Conservation (phyloP, 2,888 invertebrate species). For the Yponomeuta malinellus region DNA sequence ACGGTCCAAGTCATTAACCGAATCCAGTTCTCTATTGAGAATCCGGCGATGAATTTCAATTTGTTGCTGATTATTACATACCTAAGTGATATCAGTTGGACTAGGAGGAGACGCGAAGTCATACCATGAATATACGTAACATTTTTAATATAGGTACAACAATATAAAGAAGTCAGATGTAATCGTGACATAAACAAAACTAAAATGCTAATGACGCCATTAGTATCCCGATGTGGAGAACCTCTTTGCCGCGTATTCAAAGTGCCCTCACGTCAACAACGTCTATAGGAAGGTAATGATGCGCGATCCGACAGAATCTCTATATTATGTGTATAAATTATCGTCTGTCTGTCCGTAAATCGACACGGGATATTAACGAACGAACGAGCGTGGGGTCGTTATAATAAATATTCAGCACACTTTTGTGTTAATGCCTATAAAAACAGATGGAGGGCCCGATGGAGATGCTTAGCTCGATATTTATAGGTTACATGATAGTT, state of each 20-base stretch:
- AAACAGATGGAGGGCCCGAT: constrained; percentile 32
- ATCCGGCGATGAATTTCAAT: no score
- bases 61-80: no score
- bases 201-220: constrained; percentile 13
- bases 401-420: constrained; percentile 54
- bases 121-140: no score
- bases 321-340: constrained; percentile 20
- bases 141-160: neutral
- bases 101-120: no score
- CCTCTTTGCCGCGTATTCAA: constrained; percentile 28
- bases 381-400: constrained; percentile 28
- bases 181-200: neutral
- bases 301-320: constrained; percentile 28
- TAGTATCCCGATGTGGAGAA: constrained; percentile 15
- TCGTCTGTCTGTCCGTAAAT: constrained; percentile 27
- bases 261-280: constrained; percentile 28
- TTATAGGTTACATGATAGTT: neutral
- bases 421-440: constrained; percentile 44
- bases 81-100: no score
- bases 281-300: constrained; percentile 59
- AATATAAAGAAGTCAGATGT: neutral
- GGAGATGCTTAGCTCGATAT: neutral
- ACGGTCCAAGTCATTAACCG: no score
- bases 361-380: constrained; percentile 50
- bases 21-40: no score